Evolutionary conservation across 2,888 invertebrate species (phyloP), one percentile per base, ranked within the genome.

Genomic region (Cinara cedri): DNA sequence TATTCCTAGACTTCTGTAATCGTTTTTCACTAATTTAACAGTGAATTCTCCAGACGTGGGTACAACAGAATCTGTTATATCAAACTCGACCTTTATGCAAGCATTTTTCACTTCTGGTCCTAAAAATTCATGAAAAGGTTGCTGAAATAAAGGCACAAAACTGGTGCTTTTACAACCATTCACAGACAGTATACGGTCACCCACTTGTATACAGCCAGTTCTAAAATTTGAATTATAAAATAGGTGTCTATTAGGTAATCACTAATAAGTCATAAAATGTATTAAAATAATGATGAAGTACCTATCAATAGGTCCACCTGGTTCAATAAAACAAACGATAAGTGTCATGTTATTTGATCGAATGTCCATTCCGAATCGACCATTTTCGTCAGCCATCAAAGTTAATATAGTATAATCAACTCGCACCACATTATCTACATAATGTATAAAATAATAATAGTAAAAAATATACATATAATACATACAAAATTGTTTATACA

Each of bases 1-100:
- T 55, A 97, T 91, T 3, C 97, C 97, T 16, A 97, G 88, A 6
- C 95, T 95, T 42, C 90, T 91, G 1, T 86, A 91, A 83, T 92
- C 91, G 82, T 86, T 85, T 83, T 87, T 88, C 6, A 94, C 92
- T 72, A 97, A 88, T 86, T 95, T 94, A 0, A 98, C 96, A 82
- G 92, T 93, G 85, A 96, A 97, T 0, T 95, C 92, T 0, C 96
- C 96, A 83, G 94, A 93, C 8, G 94, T 92, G 1, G 96, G 95
- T 82, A 96, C 93, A 63, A 96, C 95, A 0, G 95, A 91, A 83
- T 96, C 96, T 13, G 95, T 93, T 86, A 96, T 94, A 86, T 94
- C 95, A 86, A 96, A 96, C 85, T 96, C 96, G 1, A 94, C 90
- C 83, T 93, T 92, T 60, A 97, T 85, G 63, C 91, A 91, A 57